Percentiles rank a stretch among this genome's conserved stretches.
Evolutionary conservation across 2,797 vertebrate genomes (phyloP).

Genomic region (Molossus alvarezi): DNA sequence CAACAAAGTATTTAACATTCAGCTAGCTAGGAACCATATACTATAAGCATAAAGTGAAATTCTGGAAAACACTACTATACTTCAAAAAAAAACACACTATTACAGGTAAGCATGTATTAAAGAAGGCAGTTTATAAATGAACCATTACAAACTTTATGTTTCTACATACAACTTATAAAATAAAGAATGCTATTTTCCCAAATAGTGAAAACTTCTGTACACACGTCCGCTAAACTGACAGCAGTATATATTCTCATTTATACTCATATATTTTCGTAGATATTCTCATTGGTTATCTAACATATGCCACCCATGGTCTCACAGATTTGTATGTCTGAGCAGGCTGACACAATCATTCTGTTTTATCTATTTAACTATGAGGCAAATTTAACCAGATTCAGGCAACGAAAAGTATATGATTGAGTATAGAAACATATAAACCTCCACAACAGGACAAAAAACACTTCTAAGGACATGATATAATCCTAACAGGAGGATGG

Average conservation of each 20-base stretch:
- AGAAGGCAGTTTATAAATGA: slow-evolving; percentile 79
- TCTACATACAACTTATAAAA: slow-evolving; percentile 78
- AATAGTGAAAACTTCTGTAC: slow-evolving; percentile 68
- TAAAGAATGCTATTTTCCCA: slow-evolving; percentile 77
- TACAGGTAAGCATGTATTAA: slow-evolving; percentile 75
- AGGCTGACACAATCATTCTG: slow-evolving; percentile 68
- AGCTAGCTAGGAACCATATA: slow-evolving; percentile 80
- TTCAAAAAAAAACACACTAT: slow-evolving; percentile 74
- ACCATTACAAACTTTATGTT: slow-evolving; percentile 81
- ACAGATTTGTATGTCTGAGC: slow-evolving; percentile 56
- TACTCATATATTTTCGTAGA: background rate
- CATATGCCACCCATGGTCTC: slow-evolving; percentile 70
- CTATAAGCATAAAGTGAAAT: slow-evolving; percentile 72
- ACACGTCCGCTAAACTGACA: slow-evolving; percentile 66
- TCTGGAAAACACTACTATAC: slow-evolving; percentile 80
- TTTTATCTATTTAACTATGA: background rate
- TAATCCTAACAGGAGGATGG: slow-evolving; percentile 64
- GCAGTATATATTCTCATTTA: background rate
- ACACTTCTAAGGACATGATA: slow-evolving; percentile 74
- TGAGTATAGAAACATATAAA: slow-evolving; percentile 71
- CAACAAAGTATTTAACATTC: slow-evolving; percentile 78
- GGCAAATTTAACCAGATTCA: slow-evolving; percentile 78
- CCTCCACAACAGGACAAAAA: slow-evolving; percentile 61
- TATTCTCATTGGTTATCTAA: slow-evolving; percentile 38
- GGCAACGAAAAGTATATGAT: slow-evolving; percentile 74